A percentile compares a stretch with the other conserved stretches of the same genome.
phyloP scores from a whole-genome alignment of 1,140 invertebrate species.

The Megathymus violae region DNA sequence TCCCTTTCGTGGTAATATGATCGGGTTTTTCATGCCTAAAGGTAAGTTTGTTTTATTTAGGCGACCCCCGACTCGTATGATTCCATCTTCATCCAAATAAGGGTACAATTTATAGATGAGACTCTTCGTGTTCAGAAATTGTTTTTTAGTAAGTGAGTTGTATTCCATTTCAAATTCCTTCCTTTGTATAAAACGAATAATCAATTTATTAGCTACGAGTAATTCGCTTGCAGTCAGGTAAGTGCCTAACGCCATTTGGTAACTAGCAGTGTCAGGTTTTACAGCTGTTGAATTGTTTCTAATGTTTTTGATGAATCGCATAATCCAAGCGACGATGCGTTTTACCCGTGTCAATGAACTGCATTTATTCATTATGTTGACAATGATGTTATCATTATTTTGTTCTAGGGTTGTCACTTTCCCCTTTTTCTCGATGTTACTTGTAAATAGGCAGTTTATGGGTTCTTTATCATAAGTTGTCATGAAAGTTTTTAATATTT shows the following conservation, averaged over 20 bases:
- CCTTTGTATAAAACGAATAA: constrained; percentile 17
- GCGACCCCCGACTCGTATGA: constrained; percentile 47
- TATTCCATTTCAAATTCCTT: constrained; percentile 25
- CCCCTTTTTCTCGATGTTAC: constrained; percentile 7
- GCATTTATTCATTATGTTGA: constrained; percentile 24
- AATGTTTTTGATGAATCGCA: constrained; percentile 24
- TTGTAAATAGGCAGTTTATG: constrained; percentile 12
- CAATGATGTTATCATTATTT: constrained; percentile 11
- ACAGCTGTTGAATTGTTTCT: constrained; percentile 17
- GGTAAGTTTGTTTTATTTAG: constrained; percentile 37
- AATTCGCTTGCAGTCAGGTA: constrained; percentile 30
- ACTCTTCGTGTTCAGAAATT: constrained; percentile 30
- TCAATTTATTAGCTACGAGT: constrained; percentile 3
- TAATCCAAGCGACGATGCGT: constrained; percentile 34
- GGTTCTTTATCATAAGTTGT: background rate
- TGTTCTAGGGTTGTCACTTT: constrained; percentile 7
- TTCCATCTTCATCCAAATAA: constrained; percentile 40
- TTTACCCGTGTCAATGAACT: constrained; percentile 31
- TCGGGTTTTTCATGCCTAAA: constrained; percentile 36
- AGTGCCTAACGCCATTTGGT: background rate
- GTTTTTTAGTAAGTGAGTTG: constrained; percentile 17
- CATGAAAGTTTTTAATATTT: constrained; percentile 11
- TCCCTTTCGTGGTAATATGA: constrained; percentile 27
- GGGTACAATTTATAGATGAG: constrained; percentile 38
- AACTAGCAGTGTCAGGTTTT: background rate